Evolutionary conservation across 2,888 invertebrate species (phyloP).

Genomic region (Crocallis elinguaria): DNA sequence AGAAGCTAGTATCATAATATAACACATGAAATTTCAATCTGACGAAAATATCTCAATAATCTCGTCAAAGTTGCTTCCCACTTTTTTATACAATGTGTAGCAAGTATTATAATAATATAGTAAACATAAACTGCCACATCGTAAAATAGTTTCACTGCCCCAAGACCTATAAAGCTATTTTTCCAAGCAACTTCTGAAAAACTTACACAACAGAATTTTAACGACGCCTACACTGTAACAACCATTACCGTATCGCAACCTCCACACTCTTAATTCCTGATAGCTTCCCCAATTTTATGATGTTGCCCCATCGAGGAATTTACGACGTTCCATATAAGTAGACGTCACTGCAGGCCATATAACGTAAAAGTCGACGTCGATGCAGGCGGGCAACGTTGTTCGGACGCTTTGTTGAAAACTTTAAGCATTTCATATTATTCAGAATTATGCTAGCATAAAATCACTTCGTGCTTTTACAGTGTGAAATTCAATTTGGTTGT

Average conservation of each 20-base stretch:
- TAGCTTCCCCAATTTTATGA: constrained; percentile 29
- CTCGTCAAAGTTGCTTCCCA: too few species aligned
- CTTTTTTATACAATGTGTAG: too few species aligned
- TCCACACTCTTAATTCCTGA: constrained; percentile 33
- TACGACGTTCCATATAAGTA: constrained; percentile 14
- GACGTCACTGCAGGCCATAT: not conserved
- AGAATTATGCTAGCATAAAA: constrained; percentile 49
- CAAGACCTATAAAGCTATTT: too few species aligned
- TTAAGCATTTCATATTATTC: constrained; percentile 47
- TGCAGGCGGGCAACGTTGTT: constrained; percentile 17
- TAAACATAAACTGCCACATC: too few species aligned
- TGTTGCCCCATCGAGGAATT: constrained; percentile 29
- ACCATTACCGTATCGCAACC: constrained; percentile 21
- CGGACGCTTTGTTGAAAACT: constrained; percentile 40
- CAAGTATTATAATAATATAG: too few species aligned
- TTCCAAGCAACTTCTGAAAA: too few species aligned
- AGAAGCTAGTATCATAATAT: too few species aligned
- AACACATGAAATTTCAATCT: too few species aligned
- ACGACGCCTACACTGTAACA: constrained; percentile 31
- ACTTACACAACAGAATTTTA: constrained; percentile 14
- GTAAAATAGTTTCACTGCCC: too few species aligned
- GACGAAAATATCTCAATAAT: too few species aligned
- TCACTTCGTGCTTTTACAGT: constrained; percentile 50
- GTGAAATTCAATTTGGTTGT: constrained; percentile 54
- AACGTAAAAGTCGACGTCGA: not conserved